Percentiles rank a stretch among this genome's conserved stretches.
Evolutionary conservation across 2,113 vertebrate genomes (phyloP).

Genomic region (Vimba vimba): DNA sequence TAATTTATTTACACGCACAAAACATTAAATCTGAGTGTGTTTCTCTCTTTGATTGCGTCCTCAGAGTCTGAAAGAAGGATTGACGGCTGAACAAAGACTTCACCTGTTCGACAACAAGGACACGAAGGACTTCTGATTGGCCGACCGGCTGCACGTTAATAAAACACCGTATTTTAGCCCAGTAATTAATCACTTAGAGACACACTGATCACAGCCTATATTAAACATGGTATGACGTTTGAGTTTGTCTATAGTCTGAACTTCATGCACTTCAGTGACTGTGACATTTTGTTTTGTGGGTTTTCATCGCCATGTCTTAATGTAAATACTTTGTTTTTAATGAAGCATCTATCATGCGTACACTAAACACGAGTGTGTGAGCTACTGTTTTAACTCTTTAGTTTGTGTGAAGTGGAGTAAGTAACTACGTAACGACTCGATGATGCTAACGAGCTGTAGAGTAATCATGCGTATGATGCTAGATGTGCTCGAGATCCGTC

Average conservation of each 20-base stretch:
- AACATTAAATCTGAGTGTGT: too few species aligned
- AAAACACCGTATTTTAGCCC: constrained; percentile 76
- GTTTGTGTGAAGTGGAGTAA: constrained; percentile 67
- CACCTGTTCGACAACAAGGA: constrained; percentile 84
- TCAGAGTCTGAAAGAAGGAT: constrained; percentile 82
- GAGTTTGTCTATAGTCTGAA: constrained; percentile 77
- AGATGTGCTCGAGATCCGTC: constrained; percentile 48
- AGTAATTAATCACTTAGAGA: constrained; percentile 74
- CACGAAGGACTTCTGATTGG: constrained; percentile 80
- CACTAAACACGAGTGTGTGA: constrained; percentile 81
- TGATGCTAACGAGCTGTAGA: constrained; percentile 62
- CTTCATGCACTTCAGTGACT: constrained; percentile 84
- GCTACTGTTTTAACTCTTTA: constrained; percentile 82
- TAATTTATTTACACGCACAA: too few species aligned
- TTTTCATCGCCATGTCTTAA: constrained; percentile 72
- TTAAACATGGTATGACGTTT: constrained; percentile 79
- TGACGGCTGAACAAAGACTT: constrained; percentile 82
- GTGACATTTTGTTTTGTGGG: constrained; percentile 69
- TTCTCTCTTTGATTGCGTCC: too few species aligned
- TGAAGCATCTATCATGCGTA: constrained; percentile 70
- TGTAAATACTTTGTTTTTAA: constrained; percentile 84
- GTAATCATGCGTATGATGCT: constrained; percentile 51
- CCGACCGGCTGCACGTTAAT: constrained; percentile 73
- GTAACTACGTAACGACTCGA: constrained; percentile 64
- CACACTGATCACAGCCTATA: constrained; percentile 79